Conservation (phyloP, 2,797 vertebrate genomes). For the Helarctos malayanus region DNA sequence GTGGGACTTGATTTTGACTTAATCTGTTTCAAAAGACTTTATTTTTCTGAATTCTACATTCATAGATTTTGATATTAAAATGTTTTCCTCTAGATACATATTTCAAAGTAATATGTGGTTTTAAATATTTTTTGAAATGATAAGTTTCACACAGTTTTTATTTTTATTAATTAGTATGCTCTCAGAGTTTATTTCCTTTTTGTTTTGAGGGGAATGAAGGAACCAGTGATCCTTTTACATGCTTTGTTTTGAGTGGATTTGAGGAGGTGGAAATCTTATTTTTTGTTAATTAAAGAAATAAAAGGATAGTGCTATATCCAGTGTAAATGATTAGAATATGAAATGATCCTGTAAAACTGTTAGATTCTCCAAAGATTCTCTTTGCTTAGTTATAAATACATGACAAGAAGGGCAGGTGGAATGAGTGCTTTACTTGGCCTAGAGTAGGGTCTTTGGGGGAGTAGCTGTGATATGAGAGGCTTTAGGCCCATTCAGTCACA, state of each 20-base stretch:
- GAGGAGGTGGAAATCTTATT: conserved; percentile 13
- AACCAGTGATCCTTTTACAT: not conserved
- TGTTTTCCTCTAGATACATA: not conserved
- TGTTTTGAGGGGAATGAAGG: not conserved
- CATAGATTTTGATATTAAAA: not conserved
- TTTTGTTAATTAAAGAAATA: not conserved
- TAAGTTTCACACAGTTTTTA: not conserved
- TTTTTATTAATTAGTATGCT: not conserved
- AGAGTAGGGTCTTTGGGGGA: not conserved
- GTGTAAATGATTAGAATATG: not conserved
- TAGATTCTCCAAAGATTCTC: not conserved
- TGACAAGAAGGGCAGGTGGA: not conserved
- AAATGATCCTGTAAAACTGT: not conserved
- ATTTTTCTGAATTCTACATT: conserved; percentile 26
- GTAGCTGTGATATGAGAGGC: not conserved
- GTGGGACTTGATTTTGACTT: conserved; percentile 28
- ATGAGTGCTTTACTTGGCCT: not conserved
- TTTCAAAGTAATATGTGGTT: not conserved
- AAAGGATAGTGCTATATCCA: not conserved
- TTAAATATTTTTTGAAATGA: not conserved
- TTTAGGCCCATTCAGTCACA: accelerated
- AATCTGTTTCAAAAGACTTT: not conserved
- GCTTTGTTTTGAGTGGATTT: not conserved
- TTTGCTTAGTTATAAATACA: not conserved
- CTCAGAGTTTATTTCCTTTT: not conserved